phyloP scores from a whole-genome alignment of 2,888 invertebrate genomes.

The Lasioglossum zephyrum region DNA sequence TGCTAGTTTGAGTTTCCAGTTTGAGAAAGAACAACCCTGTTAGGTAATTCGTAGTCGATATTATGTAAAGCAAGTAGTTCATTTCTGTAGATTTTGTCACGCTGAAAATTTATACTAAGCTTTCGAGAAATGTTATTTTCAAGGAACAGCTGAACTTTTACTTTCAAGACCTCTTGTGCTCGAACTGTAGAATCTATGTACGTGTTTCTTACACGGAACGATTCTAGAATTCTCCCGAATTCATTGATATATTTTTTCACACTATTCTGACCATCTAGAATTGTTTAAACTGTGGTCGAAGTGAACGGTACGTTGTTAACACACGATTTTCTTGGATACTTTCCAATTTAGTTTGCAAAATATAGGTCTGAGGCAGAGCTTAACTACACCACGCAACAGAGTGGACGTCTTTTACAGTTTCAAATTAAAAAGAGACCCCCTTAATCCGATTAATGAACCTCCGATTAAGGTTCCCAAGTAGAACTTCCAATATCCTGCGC shows the following conservation, averaged over 20 bases:
- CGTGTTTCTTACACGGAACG: neutral
- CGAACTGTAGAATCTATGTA: neutral
- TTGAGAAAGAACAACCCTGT: neutral
- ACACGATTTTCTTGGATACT: neutral
- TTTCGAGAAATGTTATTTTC: neutral
- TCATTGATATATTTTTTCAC: neutral
- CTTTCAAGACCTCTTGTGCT: neutral
- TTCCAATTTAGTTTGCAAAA: constrained; percentile 1
- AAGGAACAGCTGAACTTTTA: neutral
- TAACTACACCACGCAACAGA: neutral
- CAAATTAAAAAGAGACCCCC: neutral
- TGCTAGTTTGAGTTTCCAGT: neutral
- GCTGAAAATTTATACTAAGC: neutral
- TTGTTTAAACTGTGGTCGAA: neutral
- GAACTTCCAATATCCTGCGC: neutral
- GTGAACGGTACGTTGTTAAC: neutral
- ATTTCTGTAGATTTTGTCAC: neutral
- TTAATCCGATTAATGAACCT: neutral
- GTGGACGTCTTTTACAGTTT: neutral
- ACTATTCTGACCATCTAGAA: neutral
- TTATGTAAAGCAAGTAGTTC: neutral
- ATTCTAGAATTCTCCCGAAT: neutral
- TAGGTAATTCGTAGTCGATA: no score
- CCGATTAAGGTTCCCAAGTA: neutral
- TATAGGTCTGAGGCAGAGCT: neutral